These are phyloP conservation scores for Electrophaes corylata DNA, from an alignment of 2,888 invertebrate genomes.

Conservation along the genomic window DNA sequence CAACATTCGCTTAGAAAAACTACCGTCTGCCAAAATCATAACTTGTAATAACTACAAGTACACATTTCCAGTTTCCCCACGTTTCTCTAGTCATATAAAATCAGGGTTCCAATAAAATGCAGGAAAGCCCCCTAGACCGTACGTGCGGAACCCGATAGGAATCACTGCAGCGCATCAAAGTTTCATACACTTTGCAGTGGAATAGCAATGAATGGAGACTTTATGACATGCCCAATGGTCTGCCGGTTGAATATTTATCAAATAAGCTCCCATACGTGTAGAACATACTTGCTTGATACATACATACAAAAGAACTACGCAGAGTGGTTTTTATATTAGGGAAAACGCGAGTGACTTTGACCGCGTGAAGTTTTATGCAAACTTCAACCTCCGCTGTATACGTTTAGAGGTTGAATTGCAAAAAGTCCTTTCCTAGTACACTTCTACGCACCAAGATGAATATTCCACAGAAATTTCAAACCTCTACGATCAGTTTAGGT, in stretches of 20 bases:
- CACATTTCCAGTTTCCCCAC: conserved; percentile 24
- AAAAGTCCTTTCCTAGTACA: too few relatives aligned
- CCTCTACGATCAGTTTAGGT: too few relatives aligned
- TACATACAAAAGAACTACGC: not conserved
- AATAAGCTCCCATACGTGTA: not conserved
- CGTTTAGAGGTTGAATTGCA: too few relatives aligned
- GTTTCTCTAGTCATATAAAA: conserved; percentile 51
- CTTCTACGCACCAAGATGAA: too few relatives aligned
- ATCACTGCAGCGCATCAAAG: conserved; percentile 69
- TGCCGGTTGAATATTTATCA: conserved; percentile 12
- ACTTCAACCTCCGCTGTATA: too few relatives aligned
- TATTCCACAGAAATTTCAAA: too few relatives aligned
- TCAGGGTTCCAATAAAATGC: conserved; percentile 57
- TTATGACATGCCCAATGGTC: conserved; percentile 21
- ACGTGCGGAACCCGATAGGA: conserved; percentile 62
- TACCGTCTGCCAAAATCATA: conserved; percentile 8
- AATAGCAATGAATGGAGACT: conserved; percentile 48
- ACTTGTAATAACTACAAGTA: conserved; percentile 24
- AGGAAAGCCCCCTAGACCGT: conserved; percentile 46
- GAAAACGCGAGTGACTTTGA: too few relatives aligned
- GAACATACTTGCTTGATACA: not conserved
- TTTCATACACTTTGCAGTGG: conserved; percentile 56
- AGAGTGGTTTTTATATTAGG: too few relatives aligned
- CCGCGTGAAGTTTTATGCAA: too few relatives aligned
- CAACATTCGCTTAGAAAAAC: too few relatives aligned